Evolutionary conservation across 1,140 invertebrate genomes (phyloP).

Genomic region (Lordiphosa collinella): DNA sequence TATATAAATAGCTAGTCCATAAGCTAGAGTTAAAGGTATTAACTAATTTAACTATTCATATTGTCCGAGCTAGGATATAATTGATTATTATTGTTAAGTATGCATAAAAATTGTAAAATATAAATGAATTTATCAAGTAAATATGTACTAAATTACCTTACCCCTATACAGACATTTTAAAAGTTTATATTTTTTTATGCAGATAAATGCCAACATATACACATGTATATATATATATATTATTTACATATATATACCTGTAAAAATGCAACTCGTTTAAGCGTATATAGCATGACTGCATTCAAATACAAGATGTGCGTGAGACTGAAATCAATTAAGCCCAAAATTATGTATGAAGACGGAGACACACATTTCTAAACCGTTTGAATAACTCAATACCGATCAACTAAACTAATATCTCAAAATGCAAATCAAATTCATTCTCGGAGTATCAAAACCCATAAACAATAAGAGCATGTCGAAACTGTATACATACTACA

Average conservation of each 20-base stretch:
- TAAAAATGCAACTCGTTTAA: slow-evolving; percentile 17
- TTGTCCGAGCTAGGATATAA: slow-evolving; percentile 30
- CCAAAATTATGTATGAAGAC: slow-evolving; percentile 30
- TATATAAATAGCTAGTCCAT: slow-evolving; percentile 23
- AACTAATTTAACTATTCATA: slow-evolving; percentile 51
- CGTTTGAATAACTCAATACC: slow-evolving; percentile 22
- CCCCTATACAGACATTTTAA: slow-evolving; percentile 52
- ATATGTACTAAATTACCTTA: slow-evolving; percentile 56
- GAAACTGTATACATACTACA: slow-evolving; percentile 13
- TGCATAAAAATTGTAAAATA: slow-evolving; percentile 65
- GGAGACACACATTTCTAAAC: slow-evolving; percentile 35
- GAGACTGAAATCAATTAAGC: slow-evolving; percentile 44
- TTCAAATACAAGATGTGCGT: slow-evolving; percentile 47
- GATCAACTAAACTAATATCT: slow-evolving; percentile 41
- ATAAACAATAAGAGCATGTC: slow-evolving; percentile 11
- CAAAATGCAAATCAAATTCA: slow-evolving; percentile 42
- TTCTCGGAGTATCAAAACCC: slow-evolving; percentile 7
- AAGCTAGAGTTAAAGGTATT: slow-evolving; percentile 60
- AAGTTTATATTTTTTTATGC: slow-evolving; percentile 63
- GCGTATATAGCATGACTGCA: slow-evolving; percentile 29
- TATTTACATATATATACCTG: slow-evolving; percentile 16
- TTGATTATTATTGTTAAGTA: slow-evolving; percentile 56
- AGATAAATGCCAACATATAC: slow-evolving; percentile 19
- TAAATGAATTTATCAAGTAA: slow-evolving; percentile 71
- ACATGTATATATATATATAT: slow-evolving; percentile 9